These are phyloP conservation scores for Crepidodera aurea DNA, from an alignment of 2,888 invertebrate species.

Conservation along the genomic window DNA sequence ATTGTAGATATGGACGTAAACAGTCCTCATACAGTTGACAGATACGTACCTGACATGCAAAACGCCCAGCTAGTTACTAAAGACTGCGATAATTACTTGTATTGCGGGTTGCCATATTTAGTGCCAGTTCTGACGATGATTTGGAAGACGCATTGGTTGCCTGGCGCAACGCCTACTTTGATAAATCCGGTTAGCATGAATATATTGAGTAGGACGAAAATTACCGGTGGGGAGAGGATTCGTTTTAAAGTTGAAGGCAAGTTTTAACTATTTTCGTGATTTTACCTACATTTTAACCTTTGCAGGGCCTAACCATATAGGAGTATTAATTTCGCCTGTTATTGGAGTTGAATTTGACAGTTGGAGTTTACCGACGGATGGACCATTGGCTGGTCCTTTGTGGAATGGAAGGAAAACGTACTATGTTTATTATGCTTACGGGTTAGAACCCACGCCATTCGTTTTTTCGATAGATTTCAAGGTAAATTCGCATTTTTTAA, in stretches of 20 bases:
- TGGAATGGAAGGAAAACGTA: slow-evolving; percentile 68
- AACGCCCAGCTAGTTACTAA: slow-evolving; percentile 61
- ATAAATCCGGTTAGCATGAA: slow-evolving; percentile 63
- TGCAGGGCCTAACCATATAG: slow-evolving; percentile 74
- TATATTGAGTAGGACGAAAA: slow-evolving; percentile 59
- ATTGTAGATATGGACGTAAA: slow-evolving; percentile 79
- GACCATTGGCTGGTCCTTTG: slow-evolving; percentile 66
- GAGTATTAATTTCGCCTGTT: slow-evolving; percentile 70
- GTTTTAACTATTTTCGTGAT: slow-evolving; percentile 25
- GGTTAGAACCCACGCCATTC: slow-evolving; percentile 66
- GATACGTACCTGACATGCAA: slow-evolving; percentile 65
- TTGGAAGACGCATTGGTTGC: slow-evolving; percentile 70
- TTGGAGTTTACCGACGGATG: slow-evolving; percentile 68
- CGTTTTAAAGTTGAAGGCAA: slow-evolving; percentile 65
- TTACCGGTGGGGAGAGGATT: slow-evolving; percentile 59
- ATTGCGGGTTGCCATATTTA: slow-evolving; percentile 83
- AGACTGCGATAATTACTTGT: slow-evolving; percentile 71
- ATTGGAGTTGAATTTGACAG: slow-evolving; percentile 64
- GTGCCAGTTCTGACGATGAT: slow-evolving; percentile 77
- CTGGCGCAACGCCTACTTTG: slow-evolving; percentile 65
- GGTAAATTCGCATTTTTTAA: slow-evolving; percentile 57
- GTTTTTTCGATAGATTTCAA: slow-evolving; percentile 69
- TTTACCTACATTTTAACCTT: slow-evolving; percentile 27
- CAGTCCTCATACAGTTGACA: slow-evolving; percentile 69
- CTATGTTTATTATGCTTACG: slow-evolving; percentile 75